These are phyloP conservation scores for Hesperia comma DNA, from an alignment of 2,888 invertebrate species.

Conservation along the genomic window DNA sequence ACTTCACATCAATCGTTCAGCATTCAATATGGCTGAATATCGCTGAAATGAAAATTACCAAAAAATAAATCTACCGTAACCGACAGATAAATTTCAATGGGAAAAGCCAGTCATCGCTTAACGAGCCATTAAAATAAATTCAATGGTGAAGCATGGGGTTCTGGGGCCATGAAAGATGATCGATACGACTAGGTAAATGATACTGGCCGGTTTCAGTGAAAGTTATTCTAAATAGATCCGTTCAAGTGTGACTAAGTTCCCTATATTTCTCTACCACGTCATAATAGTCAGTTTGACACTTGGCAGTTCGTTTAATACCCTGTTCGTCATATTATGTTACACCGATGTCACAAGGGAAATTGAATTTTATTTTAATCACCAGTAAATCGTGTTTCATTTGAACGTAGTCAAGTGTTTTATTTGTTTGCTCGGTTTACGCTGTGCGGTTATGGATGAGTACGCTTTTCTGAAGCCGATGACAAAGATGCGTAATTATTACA, in stretches of 20 bases:
- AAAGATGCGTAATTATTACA: conserved; percentile 38
- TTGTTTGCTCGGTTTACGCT: conserved; percentile 13
- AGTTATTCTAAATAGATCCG: conserved; percentile 60
- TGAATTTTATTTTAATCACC: neutral
- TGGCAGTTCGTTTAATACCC: conserved; percentile 47
- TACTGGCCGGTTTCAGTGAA: conserved; percentile 45
- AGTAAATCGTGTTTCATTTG: conserved; percentile 33
- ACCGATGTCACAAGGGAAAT: conserved; percentile 32
- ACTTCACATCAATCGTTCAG: conserved; percentile 3
- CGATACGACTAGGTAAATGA: conserved; percentile 45
- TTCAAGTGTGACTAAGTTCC: conserved; percentile 65
- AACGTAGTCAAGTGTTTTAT: neutral
- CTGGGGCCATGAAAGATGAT: conserved; percentile 40
- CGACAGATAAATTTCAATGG: conserved; percentile 46
- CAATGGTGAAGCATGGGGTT: conserved; percentile 40
- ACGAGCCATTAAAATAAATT: conserved; percentile 52
- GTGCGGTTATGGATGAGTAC: conserved; percentile 34
- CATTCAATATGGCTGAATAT: conserved; percentile 16
- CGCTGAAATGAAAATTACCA: conserved; percentile 31
- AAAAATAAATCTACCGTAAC: conserved; percentile 65
- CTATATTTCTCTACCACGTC: conserved; percentile 66
- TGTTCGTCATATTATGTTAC: conserved; percentile 43
- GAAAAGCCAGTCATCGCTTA: conserved; percentile 52
- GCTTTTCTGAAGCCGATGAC: conserved; percentile 34
- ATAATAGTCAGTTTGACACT: conserved; percentile 70